A percentile compares a stretch with the other conserved stretches of the same genome.
Conservation (phyloP, 2,113 vertebrate species). For the Nestor notabilis region DNA sequence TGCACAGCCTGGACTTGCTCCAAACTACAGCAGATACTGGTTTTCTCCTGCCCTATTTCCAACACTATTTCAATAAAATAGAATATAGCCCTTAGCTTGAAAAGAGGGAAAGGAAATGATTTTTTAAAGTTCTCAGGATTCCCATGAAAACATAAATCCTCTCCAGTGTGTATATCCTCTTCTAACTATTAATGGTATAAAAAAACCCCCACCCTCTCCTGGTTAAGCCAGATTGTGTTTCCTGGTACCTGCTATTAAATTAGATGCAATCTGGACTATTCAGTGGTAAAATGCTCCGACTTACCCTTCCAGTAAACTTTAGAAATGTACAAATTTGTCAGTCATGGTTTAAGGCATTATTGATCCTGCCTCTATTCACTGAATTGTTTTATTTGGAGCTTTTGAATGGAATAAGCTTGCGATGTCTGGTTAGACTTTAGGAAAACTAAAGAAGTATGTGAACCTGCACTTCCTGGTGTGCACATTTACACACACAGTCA, state of each 20-base stretch:
- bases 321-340: background rate
- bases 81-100: background rate
- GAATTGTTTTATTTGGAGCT: background rate
- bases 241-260: background rate
- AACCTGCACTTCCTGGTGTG: background rate
- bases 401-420: background rate
- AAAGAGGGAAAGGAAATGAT: constrained; percentile 3
- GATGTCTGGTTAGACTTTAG: background rate
- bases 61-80: background rate
- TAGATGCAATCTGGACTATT: background rate
- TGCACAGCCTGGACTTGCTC: background rate
- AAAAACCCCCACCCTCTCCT: background rate
- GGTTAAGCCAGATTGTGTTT: constrained; percentile 3
- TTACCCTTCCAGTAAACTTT: background rate
- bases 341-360: background rate
- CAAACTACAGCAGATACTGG: background rate
- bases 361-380: background rate
- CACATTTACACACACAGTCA: background rate
- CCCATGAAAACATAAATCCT: constrained; percentile 21
- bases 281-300: background rate
- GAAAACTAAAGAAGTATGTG: background rate
- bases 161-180: constrained; percentile 16
- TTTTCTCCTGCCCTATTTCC: background rate
- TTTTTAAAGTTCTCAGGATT: constrained; percentile 36
- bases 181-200: constrained; percentile 5